A percentile compares a stretch with the other conserved stretches of the same genome.
Evolutionary conservation across 2,888 invertebrate genomes (phyloP).

Genomic region (Lydus trimaculatus): DNA sequence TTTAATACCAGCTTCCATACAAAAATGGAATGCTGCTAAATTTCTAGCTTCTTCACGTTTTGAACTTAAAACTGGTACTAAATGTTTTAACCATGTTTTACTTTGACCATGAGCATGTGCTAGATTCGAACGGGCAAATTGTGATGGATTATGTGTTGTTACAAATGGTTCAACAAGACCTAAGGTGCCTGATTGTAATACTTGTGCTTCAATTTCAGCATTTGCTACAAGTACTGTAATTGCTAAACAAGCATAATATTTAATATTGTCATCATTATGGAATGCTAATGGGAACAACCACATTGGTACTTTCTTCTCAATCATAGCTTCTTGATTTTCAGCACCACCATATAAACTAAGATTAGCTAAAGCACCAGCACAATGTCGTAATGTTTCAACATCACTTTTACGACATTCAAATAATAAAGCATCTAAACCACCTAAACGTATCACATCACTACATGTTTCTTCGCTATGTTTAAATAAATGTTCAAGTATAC

Average conservation of each 20-base stretch:
- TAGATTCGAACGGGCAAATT: constrained; percentile 91
- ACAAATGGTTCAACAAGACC: constrained; percentile 97
- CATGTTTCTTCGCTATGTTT: constrained; percentile 97
- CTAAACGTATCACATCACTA: constrained; percentile 88
- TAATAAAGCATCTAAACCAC: constrained; percentile 93
- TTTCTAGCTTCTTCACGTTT: constrained; percentile 96
- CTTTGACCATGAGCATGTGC: constrained; percentile 97
- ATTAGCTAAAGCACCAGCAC: constrained; percentile 96
- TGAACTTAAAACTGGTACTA: constrained; percentile 94
- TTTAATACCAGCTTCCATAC: constrained; percentile 99
- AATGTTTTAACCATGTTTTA: constrained; percentile 89
- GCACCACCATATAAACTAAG: constrained; percentile 95
- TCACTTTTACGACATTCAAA: constrained; percentile 95
- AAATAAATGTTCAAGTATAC: constrained; percentile 91
- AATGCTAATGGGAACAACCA: constrained; percentile 99
- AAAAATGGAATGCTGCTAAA: constrained; percentile 97
- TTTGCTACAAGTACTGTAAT: constrained; percentile 96
- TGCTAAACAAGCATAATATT: constrained; percentile 98
- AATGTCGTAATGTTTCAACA: constrained; percentile 91
- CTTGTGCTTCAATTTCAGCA: constrained; percentile 97
- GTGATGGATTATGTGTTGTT: constrained; percentile 90
- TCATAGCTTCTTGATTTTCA: constrained; percentile 98
- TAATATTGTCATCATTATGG: constrained; percentile 95
- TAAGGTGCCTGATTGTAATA: constrained; percentile 94
- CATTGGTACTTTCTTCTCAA: constrained; percentile 90